Evolutionary conservation across 1,140 invertebrate species (phyloP), one percentile per base, ranked within the genome.

Genomic region (Agraylea sexmaculata): DNA sequence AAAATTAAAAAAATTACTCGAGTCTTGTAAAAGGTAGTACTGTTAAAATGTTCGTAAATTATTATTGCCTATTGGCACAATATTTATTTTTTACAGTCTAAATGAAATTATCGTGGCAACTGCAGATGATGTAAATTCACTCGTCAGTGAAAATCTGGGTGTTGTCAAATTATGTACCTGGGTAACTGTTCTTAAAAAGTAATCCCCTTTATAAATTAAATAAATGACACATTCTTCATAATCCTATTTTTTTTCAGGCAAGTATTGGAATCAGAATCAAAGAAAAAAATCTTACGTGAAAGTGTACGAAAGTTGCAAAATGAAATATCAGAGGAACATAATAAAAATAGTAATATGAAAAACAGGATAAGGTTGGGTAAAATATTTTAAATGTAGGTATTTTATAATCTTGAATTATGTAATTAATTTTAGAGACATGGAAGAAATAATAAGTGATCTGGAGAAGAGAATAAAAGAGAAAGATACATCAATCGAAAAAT

Each of bases 181-280:
- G 30, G 19, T 49, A n/a, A 15, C 23, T 4, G 37, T 40, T 16
- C 30, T 49, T 18, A 49, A 49, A 42, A 42, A 40, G 46, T 48
- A 27, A 17, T 8, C 22, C 27, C 4, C 18, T 8, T 37, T 32
- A 19, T 40, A 18, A 31, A n/a, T 19, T 30, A 40, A n/a, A n/a
- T n/a, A n/a, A n/a, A n/a, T 11, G 3, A 35, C 13, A 28, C 7
- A 21, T 28, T 42, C 10, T 30, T 42, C 16, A 30, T 40, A 40
- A 12, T 37, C 25, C 4, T 23, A n/a, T 31, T 7, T n/a, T n/a
- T n/a, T 40, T 30, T 40, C 13, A 42, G 37, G 21, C 17, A 29
- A 19, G 21, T 44, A 8, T 17, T 44, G 4, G 19, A 44, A 33
- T 21, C 30, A 12, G 42, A 44, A 23, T 32, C 28, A 16, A 48